phyloP scores from a whole-genome alignment of 2,113 vertebrate species.

The Acinonyx jubatus region DNA sequence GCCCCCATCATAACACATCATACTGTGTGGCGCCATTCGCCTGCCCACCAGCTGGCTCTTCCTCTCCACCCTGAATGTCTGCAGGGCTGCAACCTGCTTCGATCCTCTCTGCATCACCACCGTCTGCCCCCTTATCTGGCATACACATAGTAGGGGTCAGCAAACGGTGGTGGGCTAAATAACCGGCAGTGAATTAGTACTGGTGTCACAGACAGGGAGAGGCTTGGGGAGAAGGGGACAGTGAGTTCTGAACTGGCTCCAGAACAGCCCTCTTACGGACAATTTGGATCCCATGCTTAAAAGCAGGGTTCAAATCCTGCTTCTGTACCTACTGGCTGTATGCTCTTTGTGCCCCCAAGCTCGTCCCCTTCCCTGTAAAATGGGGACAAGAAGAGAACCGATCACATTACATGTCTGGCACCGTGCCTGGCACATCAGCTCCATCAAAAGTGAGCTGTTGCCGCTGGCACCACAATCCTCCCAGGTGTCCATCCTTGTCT shows the following conservation, averaged over 20 bases:
- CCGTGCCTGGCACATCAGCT: neutral
- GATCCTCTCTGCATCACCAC: neutral
- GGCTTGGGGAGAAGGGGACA: neutral
- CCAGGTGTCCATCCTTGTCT: neutral
- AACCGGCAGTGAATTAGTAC: neutral
- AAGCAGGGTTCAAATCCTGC: neutral
- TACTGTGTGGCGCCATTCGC: accelerated
- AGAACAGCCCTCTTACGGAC: neutral
- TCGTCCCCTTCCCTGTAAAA: neutral
- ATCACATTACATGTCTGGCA: neutral
- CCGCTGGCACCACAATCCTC: neutral
- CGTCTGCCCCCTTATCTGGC: neutral
- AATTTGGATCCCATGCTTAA: neutral
- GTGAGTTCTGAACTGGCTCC: neutral
- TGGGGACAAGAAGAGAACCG: neutral
- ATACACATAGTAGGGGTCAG: neutral
- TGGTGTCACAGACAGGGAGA: neutral
- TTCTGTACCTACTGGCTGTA: neutral
- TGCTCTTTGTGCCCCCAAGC: neutral
- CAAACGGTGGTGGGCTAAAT: neutral
- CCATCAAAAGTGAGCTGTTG: neutral
- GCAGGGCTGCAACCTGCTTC: neutral
- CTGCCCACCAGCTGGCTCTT: neutral
- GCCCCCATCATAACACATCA: accelerated
- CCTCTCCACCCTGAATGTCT: neutral